phyloP scores from a whole-genome alignment of 2,113 vertebrate genomes.

The Prionailurus viverrinus region DNA sequence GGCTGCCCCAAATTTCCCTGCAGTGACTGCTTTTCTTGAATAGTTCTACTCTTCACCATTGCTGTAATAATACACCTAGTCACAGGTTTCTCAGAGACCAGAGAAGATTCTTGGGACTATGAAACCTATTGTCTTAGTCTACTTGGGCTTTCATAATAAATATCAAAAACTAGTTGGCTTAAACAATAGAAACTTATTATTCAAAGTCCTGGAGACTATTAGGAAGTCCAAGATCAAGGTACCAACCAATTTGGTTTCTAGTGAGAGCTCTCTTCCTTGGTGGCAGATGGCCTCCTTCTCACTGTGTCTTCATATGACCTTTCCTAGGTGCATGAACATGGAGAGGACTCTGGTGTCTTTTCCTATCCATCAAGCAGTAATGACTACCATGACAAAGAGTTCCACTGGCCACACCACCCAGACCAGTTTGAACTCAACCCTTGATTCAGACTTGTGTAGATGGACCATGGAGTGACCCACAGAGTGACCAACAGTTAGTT shows the following conservation, averaged over 20 bases:
- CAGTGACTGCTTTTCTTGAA: background rate
- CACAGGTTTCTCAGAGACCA: background rate
- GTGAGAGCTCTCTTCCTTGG: background rate
- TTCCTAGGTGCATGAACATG: background rate
- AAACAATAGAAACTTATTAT: background rate
- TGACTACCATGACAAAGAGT: background rate
- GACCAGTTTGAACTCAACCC: background rate
- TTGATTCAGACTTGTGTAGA: background rate
- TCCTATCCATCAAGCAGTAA: background rate
- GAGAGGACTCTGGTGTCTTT: background rate
- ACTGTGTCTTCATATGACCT: background rate
- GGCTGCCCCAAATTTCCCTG: background rate
- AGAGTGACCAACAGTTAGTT: background rate
- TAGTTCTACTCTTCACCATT: background rate
- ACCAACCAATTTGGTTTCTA: background rate
- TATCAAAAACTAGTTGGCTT: background rate
- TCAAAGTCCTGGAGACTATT: background rate
- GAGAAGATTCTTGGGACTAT: background rate
- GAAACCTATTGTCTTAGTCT: background rate
- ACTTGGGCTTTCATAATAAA: background rate
- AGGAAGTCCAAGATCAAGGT: background rate
- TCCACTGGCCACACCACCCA: background rate
- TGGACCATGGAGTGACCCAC: background rate
- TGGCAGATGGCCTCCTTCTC: background rate
- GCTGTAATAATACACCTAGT: background rate